Evolutionary conservation across 2,797 vertebrate species (phyloP).

Genomic region (Natrix natrix): DNA sequence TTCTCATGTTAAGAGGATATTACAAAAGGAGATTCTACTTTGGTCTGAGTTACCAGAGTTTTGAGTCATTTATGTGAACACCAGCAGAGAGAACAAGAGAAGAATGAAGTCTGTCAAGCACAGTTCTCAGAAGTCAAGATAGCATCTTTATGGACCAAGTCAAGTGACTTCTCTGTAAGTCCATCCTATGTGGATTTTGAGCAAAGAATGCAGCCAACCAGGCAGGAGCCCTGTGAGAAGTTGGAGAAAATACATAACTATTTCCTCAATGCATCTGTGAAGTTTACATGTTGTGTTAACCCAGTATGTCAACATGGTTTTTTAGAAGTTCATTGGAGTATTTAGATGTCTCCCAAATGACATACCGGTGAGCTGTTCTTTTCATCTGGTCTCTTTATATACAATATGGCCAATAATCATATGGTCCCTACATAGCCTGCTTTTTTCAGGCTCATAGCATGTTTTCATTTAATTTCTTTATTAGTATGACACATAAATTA

Average conservation of each 20-base stretch:
- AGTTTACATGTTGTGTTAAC: background rate
- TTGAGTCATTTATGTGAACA: background rate
- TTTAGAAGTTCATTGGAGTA: slow-evolving; percentile 22
- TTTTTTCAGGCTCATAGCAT: slow-evolving; percentile 40
- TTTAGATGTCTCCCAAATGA: background rate
- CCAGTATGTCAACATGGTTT: background rate
- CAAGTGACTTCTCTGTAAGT: background rate
- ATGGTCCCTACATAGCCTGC: slow-evolving; percentile 15
- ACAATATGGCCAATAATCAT: background rate
- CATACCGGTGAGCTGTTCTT: background rate
- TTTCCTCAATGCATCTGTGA: background rate
- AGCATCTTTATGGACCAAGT: background rate
- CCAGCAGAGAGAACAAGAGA: background rate
- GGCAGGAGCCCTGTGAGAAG: background rate
- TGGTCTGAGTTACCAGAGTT: background rate
- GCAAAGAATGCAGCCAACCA: background rate
- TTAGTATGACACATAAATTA: slow-evolving; percentile 41
- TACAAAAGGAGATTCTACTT: background rate
- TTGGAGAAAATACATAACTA: background rate
- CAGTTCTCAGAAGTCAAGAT: background rate
- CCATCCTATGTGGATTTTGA: background rate
- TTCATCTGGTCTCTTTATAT: background rate
- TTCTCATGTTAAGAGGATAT: background rate
- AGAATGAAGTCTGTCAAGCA: background rate
- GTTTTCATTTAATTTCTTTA: slow-evolving; percentile 30